Percentiles rank a stretch among this genome's conserved stretches.
Conservation (phyloP, 2,113 vertebrate species). For the Oncorhynchus kisutch region DNA sequence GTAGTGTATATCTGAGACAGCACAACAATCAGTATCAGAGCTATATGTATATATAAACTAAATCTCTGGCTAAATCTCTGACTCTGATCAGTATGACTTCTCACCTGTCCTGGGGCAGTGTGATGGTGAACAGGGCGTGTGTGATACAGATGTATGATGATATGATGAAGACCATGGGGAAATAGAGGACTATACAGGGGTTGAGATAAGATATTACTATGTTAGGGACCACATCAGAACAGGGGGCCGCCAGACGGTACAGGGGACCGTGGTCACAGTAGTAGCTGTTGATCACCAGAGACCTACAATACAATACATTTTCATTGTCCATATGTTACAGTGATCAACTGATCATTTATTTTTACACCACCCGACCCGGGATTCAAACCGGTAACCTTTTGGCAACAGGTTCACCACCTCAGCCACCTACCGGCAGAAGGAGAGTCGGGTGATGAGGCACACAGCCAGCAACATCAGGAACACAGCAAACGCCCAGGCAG, state of each 20-base stretch:
- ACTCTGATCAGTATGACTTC: background rate
- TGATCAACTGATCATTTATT: too few relatives aligned
- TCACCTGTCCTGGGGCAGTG: background rate
- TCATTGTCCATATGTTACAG: too few relatives aligned
- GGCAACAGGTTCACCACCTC: too few relatives aligned
- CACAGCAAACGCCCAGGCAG: conserved; percentile 50
- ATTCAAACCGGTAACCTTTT: too few relatives aligned
- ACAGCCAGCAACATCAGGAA: background rate
- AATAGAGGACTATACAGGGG: conserved; percentile 24
- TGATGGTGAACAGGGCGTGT: conserved; percentile 26
- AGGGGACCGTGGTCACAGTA: too few relatives aligned
- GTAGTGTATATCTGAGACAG: too few relatives aligned
- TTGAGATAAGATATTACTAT: conserved; percentile 1
- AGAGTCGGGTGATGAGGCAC: conserved; percentile 57
- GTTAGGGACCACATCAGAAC: conserved; percentile 57
- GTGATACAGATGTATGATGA: conserved; percentile 46
- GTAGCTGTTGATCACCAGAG: too few relatives aligned
- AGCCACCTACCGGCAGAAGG: conserved; percentile 53
- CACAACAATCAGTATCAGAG: too few relatives aligned
- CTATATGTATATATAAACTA: too few relatives aligned
- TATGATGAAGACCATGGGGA: conserved; percentile 42
- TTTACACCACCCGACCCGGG: too few relatives aligned
- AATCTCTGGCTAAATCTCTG: too few relatives aligned
- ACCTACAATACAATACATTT: background rate
- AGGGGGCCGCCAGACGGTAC: conserved; percentile 14